Evolutionary conservation across 1,140 invertebrate genomes (phyloP).

Genomic region (Bombyx mandarina): DNA sequence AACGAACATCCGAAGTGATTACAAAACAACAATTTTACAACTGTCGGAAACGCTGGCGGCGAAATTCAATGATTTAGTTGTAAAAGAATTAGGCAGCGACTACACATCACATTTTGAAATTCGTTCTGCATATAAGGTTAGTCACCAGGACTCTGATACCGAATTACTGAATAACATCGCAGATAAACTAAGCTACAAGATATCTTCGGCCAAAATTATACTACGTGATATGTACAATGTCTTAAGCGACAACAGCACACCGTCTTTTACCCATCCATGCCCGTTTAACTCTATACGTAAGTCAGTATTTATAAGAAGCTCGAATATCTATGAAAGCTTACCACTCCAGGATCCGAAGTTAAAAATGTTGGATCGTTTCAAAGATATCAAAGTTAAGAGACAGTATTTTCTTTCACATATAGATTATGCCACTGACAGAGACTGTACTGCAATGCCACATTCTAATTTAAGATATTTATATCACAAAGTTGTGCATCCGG

Average conservation of each 20-base stretch:
- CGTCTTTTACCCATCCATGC: conserved; percentile 65
- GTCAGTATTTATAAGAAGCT: conserved; percentile 54
- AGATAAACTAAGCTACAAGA: conserved; percentile 51
- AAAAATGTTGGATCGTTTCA: conserved; percentile 46
- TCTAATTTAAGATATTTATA: conserved; percentile 60
- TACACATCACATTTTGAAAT: conserved; percentile 51
- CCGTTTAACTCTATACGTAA: conserved; percentile 64
- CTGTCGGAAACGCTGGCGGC: conserved; percentile 44
- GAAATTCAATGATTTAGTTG: conserved; percentile 51
- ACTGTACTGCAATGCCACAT: conserved; percentile 53
- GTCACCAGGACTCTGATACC: conserved; percentile 34
- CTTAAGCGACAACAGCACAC: conserved; percentile 39
- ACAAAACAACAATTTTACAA: conserved; percentile 41
- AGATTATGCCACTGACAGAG: conserved; percentile 62
- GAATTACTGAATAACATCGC: conserved; percentile 40
- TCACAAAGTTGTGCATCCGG: conserved; percentile 58
- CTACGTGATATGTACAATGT: conserved; percentile 51
- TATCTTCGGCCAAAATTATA: conserved; percentile 51
- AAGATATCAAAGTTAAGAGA: conserved; percentile 65
- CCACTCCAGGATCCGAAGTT: conserved; percentile 34
- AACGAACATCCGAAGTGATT: conserved; percentile 41
- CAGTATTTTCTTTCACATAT: conserved; percentile 62
- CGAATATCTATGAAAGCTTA: conserved; percentile 41
- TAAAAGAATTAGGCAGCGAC: conserved; percentile 53
- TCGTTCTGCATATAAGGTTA: conserved; percentile 45